Evolutionary conservation across 2,113 vertebrate genomes (phyloP).

Genomic region (Furnarius figulus): DNA sequence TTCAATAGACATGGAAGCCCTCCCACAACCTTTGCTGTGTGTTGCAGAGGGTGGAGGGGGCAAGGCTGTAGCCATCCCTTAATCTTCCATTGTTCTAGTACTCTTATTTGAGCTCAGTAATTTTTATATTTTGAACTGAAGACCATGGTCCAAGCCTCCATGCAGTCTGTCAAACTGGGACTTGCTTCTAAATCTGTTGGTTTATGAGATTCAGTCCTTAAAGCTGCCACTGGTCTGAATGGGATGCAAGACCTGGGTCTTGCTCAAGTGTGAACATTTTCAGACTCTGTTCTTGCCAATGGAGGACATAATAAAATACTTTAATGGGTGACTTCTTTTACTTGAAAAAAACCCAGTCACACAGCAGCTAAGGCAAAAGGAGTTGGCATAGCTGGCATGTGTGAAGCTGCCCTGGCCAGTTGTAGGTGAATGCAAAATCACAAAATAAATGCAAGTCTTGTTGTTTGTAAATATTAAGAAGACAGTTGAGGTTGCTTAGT

Average conservation of each 20-base stretch:
- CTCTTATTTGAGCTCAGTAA: not conserved
- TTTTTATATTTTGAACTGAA: not conserved
- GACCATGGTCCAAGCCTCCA: not conserved
- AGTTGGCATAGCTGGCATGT: not conserved
- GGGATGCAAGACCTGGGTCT: not conserved
- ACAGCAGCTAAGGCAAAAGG: not conserved
- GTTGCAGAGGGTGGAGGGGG: not conserved
- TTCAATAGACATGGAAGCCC: constrained; percentile 42
- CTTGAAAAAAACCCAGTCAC: not conserved
- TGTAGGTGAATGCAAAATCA: not conserved
- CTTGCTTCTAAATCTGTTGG: not conserved
- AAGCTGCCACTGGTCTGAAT: not conserved
- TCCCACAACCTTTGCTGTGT: constrained; percentile 33
- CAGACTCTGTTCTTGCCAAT: not conserved
- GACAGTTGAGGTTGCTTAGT: not conserved
- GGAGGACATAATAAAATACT: not conserved
- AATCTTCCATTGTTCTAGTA: not conserved
- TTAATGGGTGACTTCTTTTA: not conserved
- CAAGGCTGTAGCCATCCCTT: not conserved
- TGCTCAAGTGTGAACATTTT: not conserved
- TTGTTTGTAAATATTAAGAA: not conserved
- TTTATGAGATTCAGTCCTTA: not conserved
- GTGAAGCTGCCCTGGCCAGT: accelerated
- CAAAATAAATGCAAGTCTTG: not conserved
- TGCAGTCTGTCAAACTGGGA: not conserved